phyloP scores from a whole-genome alignment of 2,797 vertebrate genomes.

The Anguilla obscura region DNA sequence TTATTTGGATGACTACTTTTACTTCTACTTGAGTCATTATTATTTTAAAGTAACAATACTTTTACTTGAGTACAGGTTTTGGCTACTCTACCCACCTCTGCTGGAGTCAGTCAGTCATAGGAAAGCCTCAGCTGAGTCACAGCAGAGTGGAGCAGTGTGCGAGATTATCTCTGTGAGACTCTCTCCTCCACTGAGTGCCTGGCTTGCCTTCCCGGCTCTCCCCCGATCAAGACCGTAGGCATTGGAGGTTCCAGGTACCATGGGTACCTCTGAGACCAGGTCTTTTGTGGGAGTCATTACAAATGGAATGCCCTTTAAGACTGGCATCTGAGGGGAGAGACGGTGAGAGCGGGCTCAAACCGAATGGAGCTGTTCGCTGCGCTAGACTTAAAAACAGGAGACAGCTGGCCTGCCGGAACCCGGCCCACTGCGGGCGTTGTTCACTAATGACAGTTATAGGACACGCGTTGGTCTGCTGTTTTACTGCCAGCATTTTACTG shows the following conservation, averaged over 20 bases:
- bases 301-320: conserved; percentile 67
- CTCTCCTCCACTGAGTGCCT: no score
- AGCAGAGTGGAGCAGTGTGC: conserved; percentile 50
- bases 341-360: conserved; percentile 46
- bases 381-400: conserved; percentile 54
- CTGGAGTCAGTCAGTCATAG: no score
- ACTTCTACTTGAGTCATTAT: no score
- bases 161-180: no score
- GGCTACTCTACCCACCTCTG: no score
- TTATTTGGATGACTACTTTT: no score
- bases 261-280: conserved; percentile 39
- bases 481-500: conserved; percentile 50
- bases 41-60: no score
- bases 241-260: no score
- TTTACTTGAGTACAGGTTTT: no score
- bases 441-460: neutral
- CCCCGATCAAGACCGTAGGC: no score
- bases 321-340: conserved; percentile 28
- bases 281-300: conserved; percentile 73
- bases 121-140: conserved; percentile 60
- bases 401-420: conserved; percentile 39
- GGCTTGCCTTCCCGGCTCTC: no score
- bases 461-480: neutral
- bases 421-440: neutral
- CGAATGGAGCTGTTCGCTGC: conserved; percentile 55